phyloP scores from a whole-genome alignment of 1,140 invertebrate genomes.

The Apis mellifera region DNA sequence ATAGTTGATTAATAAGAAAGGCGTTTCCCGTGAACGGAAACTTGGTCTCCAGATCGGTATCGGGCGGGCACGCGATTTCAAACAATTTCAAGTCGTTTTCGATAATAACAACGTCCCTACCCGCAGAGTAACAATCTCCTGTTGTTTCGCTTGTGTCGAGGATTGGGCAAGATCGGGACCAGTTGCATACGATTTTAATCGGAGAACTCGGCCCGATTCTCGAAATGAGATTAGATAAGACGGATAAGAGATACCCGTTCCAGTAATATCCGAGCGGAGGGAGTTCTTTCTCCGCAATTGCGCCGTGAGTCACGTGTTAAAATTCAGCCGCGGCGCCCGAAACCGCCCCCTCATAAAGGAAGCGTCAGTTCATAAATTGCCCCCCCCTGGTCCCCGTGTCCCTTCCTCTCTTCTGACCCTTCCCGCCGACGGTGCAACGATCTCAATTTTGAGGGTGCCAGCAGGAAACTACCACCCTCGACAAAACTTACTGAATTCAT shows the following conservation, averaged over 20 bases:
- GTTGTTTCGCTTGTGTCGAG: not conserved
- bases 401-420: conserved; percentile 28
- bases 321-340: conserved; percentile 74
- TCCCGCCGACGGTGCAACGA: conserved; percentile 58
- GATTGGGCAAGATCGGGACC: not conserved
- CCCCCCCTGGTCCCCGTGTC: conserved; percentile 56
- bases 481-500: conserved; percentile 80
- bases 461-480: conserved; percentile 80
- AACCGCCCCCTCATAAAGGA: conserved; percentile 77
- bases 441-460: conserved; percentile 79
- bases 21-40: not conserved
- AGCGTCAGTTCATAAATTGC: conserved; percentile 80
- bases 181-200: conserved; percentile 40
- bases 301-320: conserved; percentile 75
- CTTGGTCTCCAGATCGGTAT: not conserved
- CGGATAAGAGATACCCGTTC: conserved; percentile 34
- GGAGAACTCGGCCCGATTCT: conserved; percentile 14
- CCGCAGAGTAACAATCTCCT: conserved; percentile 8
- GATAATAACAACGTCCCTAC: conserved; percentile 32
- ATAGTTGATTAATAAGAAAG: not conserved
- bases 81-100: conserved; percentile 21
- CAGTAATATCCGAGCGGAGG: conserved; percentile 17
- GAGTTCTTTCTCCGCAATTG: conserved; percentile 51
- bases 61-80: not conserved
- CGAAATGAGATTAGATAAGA: conserved; percentile 46